Percentiles rank a stretch among this genome's conserved stretches.
Conservation (phyloP, 2,888 invertebrate genomes). For the Callimorpha dominula region DNA sequence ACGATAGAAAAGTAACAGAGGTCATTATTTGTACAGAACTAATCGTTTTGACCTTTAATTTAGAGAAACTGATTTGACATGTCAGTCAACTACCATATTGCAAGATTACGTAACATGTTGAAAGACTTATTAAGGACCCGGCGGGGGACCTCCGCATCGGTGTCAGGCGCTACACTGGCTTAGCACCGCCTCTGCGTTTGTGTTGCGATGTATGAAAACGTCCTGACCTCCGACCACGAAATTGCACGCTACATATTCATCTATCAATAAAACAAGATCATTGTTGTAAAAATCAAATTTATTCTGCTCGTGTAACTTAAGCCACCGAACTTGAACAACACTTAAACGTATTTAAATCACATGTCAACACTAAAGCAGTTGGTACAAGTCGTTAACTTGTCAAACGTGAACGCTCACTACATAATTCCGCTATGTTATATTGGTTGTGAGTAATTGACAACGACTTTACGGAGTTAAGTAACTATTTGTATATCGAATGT, state of each 20-base stretch:
- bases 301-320: constrained; percentile 18
- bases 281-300: not conserved
- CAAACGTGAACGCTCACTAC: constrained; percentile 28
- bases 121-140: too few species aligned
- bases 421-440: constrained; percentile 39
- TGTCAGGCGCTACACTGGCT: too few species aligned
- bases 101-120: too few species aligned
- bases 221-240: not conserved
- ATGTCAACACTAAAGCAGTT: constrained; percentile 30
- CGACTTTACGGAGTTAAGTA: constrained; percentile 45
- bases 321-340: constrained; percentile 10
- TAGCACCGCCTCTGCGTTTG: too few species aligned
- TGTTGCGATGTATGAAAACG: too few species aligned
- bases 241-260: not conserved
- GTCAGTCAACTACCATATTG: too few species aligned
- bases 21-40: too few species aligned
- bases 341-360: constrained; percentile 27
- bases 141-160: too few species aligned
- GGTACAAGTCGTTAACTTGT: constrained; percentile 37
- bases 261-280: not conserved
- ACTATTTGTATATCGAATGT: constrained; percentile 31
- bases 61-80: too few species aligned
- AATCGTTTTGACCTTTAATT: too few species aligned
- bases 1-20: too few species aligned
- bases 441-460: constrained; percentile 42